Base-by-base conservation (phyloP, 2,888 invertebrate species). In the Apotomis turbidana region DNA sequence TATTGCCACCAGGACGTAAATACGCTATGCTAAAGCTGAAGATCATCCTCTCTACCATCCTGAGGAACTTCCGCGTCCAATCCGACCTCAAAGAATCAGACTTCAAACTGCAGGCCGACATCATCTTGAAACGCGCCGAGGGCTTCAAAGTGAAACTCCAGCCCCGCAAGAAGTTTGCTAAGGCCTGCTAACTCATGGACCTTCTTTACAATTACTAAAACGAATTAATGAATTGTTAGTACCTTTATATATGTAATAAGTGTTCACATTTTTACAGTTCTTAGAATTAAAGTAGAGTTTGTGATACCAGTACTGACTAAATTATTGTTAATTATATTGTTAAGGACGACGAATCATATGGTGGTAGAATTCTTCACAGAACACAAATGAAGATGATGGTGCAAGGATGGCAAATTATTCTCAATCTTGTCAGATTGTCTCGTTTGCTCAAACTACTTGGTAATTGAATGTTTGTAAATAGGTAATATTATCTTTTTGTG, bases 1-100 rank as follows among this genome's bases (percentile, higher is more conserved):
- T 74, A 87, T 81, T 61, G 15, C 5, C 51, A 44, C 78, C 86
- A 97, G 96, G 95, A 86, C 96, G 97, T 75, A 97, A 97, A 87
- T 97, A 96, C 85, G 97, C 97, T 54, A 96, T 97, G 96, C 89
- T 97, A 78, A 97, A 97, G 85, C 90, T 97, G 81, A 97, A 97
- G 90, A 96, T 97, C 74, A 94, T 97, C 74, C 91, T 97, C 27
- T 96, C 97, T 5, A 97, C 96, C 71, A 95, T 97, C 79, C 83
- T 97, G 78, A 94, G 97, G 79, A 96, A 95, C 83, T 97, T 95
- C 94, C 94, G 94, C 73, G 94, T 97, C n/a, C 84, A 94, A 73
- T 96, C 96, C 5, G 95, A 96, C 83, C 87, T 95, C 36, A 94
- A 94, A 70, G 96, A 96, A 81, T 88, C 94, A 36, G 96, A 97